phyloP scores from a whole-genome alignment of 1,140 invertebrate species.

The Branchinecta lindahli region DNA sequence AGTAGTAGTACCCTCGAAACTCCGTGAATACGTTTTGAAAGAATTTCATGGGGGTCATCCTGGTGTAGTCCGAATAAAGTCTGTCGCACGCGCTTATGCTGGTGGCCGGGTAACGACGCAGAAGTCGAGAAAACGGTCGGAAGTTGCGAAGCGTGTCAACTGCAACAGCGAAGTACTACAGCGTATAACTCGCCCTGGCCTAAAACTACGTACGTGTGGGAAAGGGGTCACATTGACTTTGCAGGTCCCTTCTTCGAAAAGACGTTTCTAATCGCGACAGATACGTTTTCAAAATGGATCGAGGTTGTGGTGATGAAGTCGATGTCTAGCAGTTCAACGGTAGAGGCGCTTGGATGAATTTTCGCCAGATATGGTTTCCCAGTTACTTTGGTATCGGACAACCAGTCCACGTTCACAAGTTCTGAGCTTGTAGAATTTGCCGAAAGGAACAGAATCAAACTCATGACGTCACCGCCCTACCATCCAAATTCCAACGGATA shows the following conservation, averaged over 20 bases:
- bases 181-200: constrained; percentile 27
- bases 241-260: constrained; percentile 31
- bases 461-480: constrained; percentile 12
- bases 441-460: constrained; percentile 30
- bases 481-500: constrained; percentile 19
- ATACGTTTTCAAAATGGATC: constrained; percentile 32
- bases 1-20: constrained; percentile 31
- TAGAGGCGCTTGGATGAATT: constrained; percentile 26
- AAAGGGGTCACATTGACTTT: constrained; percentile 36
- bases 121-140: constrained; percentile 28
- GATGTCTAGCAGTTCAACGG: constrained; percentile 22
- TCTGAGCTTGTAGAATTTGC: constrained; percentile 31
- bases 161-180: constrained; percentile 23
- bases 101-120: constrained; percentile 36
- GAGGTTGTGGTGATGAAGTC: constrained; percentile 26
- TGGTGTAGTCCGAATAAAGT: constrained; percentile 39
- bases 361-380: constrained; percentile 32
- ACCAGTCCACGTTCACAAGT: constrained; percentile 31
- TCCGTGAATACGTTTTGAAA: constrained; percentile 28
- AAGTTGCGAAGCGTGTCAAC: constrained; percentile 25
- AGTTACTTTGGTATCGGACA: constrained; percentile 31
- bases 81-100: constrained; percentile 35
- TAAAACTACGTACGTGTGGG: constrained; percentile 30
- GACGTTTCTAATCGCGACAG: constrained; percentile 32
- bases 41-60: constrained; percentile 35